Base-by-base conservation (phyloP, 2,797 vertebrate species). In the Menidia menidia region DNA sequence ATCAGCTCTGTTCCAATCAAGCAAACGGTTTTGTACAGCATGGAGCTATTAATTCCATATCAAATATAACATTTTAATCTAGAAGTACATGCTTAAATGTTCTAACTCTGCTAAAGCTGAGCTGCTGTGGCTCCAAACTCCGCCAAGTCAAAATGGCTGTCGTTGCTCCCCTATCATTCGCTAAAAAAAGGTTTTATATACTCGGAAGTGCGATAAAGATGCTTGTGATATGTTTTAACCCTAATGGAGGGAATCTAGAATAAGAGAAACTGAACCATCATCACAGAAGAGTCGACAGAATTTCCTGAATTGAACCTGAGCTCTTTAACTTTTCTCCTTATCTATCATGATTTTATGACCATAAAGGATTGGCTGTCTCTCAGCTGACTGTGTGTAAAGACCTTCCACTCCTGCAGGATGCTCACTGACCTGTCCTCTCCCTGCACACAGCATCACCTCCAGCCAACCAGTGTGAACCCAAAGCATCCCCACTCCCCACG, bases 401-500 rank as follows among this genome's bases (percentile, higher is more conserved):
- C 32, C 53, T 59, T 50, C 44, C 69, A 53, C 30, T 60, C 32
- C 11, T 39, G 9, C 0, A 15, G 41, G 39, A 50, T 50, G 12
- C 7, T n/a, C 8, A 16, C 39, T 30, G 16, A 8, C 47, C 62
- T 39, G 25, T 73, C 55, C 69, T 31, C 47, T 3, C 19, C 0
- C 51, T 66, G 35, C 41, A 42, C 33, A 44, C 51, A 84, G 73
- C 83, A 78, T 94, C 82, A 90, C 84, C 91, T 92, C 91, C 92
- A 92, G 89, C 35, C 90, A 91, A 67, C 85, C 92, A 93, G 71
- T 90, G 92, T 75, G 84, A 87, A 84, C 93, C 93, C 84, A 84
- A 19, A 63, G 56, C 51, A 3, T 66, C 25, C 1, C 45, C 35
- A 11, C 33, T 25, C 58, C 12, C 13, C 6, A 39, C 35, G 5